Percentiles rank a stretch among this genome's conserved stretches.
phyloP scores from a whole-genome alignment of 2,113 vertebrate species.

The Serilophus lunatus region DNA sequence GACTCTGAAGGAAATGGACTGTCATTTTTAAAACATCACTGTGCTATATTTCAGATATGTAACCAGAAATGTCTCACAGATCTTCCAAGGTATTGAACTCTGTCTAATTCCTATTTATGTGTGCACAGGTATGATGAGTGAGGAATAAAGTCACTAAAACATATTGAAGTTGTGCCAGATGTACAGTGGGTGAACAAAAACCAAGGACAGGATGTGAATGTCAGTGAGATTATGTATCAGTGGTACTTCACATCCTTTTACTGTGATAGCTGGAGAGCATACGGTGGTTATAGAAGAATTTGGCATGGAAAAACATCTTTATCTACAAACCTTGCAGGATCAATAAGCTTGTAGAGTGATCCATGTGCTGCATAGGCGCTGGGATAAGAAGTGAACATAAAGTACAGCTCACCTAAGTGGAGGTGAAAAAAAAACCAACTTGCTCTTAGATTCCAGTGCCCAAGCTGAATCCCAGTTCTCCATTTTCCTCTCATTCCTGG shows the following conservation, averaged over 20 bases:
- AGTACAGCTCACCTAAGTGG: constrained; percentile 83
- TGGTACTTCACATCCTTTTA: background rate
- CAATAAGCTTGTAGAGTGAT: constrained; percentile 82
- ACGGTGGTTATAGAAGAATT: background rate
- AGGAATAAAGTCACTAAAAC: background rate
- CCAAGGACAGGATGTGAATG: background rate
- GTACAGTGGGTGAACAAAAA: background rate
- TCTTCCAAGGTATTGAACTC: background rate
- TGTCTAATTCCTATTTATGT: background rate
- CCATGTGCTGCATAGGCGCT: constrained; percentile 74
- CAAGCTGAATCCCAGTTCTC: background rate
- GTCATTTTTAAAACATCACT: background rate
- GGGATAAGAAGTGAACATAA: constrained; percentile 82
- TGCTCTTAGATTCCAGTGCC: background rate
- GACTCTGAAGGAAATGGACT: background rate
- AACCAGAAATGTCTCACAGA: background rate
- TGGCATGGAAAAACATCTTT: background rate
- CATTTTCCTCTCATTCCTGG: background rate
- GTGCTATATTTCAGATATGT: background rate
- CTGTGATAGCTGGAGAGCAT: background rate
- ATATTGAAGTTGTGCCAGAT: background rate
- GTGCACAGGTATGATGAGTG: background rate
- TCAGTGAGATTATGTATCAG: background rate
- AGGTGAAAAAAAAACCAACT: background rate
- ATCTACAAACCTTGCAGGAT: constrained; percentile 81